Conservation (phyloP, 1,140 invertebrate genomes). For the Homarus americanus region DNA sequence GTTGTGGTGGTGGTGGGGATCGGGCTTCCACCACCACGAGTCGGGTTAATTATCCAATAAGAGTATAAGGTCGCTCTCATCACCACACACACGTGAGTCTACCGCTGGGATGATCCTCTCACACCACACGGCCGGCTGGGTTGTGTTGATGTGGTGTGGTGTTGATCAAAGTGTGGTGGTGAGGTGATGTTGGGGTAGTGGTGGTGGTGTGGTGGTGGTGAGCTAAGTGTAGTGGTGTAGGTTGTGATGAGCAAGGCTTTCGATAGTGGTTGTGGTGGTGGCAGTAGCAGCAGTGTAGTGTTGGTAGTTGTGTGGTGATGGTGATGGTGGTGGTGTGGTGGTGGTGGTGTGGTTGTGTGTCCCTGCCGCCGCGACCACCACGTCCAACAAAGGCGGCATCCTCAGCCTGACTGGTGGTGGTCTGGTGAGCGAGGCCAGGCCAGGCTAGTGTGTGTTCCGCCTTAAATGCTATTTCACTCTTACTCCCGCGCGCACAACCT, state of each 20-base stretch:
- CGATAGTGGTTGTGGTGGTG: background rate
- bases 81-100: background rate
- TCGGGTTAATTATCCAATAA: too few relatives aligned
- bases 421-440: background rate
- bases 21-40: too few relatives aligned
- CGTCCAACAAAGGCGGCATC: conserved; percentile 18
- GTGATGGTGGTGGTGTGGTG: background rate
- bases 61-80: background rate
- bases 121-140: too few relatives aligned
- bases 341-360: background rate
- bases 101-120: background rate
- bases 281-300: background rate
- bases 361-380: background rate
- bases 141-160: too few relatives aligned
- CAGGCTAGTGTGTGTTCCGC: conserved; percentile 5
- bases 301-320: background rate
- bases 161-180: background rate
- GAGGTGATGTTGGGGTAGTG: background rate
- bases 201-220: background rate
- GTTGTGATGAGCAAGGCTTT: too few relatives aligned
- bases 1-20: too few relatives aligned
- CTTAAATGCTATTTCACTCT: conserved; percentile 16
- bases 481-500: background rate
- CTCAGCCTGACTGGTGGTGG: conserved; percentile 5
- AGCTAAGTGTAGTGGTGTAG: too few relatives aligned